phyloP scores from a whole-genome alignment of 2,113 vertebrate species.

The Campylomormyrus tamandua region DNA sequence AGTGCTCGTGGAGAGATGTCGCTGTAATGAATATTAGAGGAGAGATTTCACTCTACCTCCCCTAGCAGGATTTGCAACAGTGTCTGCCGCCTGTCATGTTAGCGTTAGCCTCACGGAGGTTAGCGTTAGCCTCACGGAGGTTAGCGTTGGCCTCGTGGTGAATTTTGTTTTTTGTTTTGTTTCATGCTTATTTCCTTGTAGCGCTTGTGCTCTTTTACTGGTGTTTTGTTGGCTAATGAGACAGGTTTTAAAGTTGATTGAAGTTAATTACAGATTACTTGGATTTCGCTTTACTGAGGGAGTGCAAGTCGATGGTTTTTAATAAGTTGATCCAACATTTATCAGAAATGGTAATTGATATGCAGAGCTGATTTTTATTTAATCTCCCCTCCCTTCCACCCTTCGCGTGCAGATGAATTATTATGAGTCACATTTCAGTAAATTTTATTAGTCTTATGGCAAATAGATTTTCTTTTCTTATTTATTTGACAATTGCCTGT shows the following conservation, averaged over 20 bases:
- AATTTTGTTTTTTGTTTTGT: not conserved
- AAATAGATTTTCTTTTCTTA: not conserved
- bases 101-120: not conserved
- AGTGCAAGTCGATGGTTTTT: not conserved
- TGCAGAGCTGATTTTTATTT: not conserved
- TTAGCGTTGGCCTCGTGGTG: not conserved
- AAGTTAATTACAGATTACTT: not conserved
- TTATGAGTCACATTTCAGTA: not conserved
- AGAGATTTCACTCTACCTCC: conserved; percentile 16
- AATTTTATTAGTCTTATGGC: not conserved
- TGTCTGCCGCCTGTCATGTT: conserved; percentile 17
- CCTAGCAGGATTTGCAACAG: conserved; percentile 28
- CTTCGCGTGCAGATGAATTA: not conserved
- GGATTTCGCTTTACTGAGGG: not conserved
- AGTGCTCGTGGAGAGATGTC: conserved; percentile 24
- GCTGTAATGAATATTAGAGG: conserved; percentile 14
- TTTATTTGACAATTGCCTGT: not conserved
- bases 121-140: not conserved
- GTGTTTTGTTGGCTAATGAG: not conserved
- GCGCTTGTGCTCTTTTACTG: not conserved
- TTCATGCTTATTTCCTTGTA: not conserved
- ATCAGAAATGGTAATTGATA: not conserved
- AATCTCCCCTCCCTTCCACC: not conserved
- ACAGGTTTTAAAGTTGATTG: not conserved
- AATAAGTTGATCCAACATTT: not conserved